A percentile compares a stretch with the other conserved stretches of the same genome.
Evolutionary conservation across 2,888 invertebrate species (phyloP).

Genomic region (Acronicta alni): DNA sequence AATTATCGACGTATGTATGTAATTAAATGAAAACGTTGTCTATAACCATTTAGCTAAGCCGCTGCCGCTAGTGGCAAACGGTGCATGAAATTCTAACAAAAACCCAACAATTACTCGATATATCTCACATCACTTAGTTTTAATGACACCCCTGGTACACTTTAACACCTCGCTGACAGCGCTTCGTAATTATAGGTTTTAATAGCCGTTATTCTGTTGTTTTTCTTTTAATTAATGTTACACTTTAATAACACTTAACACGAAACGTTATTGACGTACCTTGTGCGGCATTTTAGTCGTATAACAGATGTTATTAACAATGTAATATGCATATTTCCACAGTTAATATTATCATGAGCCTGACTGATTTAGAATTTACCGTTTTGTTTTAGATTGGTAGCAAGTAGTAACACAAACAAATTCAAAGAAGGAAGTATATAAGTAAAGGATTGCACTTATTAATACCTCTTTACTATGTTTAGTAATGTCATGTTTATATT

Average conservation of each 20-base stretch:
- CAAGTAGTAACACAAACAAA: background rate
- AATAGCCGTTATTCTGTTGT: constrained; percentile 63
- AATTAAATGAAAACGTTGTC: constrained; percentile 49
- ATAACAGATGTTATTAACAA: constrained; percentile 9
- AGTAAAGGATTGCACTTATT: too few relatives aligned
- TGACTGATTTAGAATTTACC: constrained; percentile 2
- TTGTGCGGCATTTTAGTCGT: constrained; percentile 12
- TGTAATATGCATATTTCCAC: constrained; percentile 10
- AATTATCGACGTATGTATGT: constrained; percentile 38
- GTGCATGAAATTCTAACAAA: constrained; percentile 78
- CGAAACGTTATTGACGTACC: constrained; percentile 23
- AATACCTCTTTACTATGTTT: too few relatives aligned
- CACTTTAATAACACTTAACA: constrained; percentile 30
- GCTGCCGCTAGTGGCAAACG: constrained; percentile 60
- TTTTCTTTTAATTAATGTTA: constrained; percentile 50
- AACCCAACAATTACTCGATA: constrained; percentile 69
- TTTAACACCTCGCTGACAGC: constrained; percentile 68
- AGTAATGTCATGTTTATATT: too few relatives aligned
- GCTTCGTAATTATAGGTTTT: constrained; percentile 64
- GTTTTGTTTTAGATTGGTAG: constrained; percentile 5
- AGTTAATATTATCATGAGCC: constrained; percentile 13
- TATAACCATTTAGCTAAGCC: constrained; percentile 44
- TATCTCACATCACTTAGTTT: constrained; percentile 56
- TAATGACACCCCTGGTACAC: constrained; percentile 64
- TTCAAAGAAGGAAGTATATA: too few relatives aligned